Evolutionary conservation across 2,113 vertebrate genomes (phyloP).

Genomic region (Phalacrocorax aristotelis): DNA sequence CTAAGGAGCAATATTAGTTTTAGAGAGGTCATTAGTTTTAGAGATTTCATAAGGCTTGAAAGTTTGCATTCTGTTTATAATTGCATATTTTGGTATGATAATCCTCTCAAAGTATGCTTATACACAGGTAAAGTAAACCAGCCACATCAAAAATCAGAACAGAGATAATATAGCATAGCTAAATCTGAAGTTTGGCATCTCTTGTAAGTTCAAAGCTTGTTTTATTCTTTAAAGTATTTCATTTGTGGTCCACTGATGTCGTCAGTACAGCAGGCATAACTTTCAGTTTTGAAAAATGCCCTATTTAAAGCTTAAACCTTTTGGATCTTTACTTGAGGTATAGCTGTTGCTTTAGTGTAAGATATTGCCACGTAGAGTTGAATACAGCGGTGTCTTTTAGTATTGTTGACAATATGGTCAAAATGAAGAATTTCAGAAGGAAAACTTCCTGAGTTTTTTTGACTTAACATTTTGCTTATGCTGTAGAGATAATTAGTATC

Average conservation of each 20-base stretch:
- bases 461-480: background rate
- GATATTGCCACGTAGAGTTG: background rate
- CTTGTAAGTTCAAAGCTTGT: background rate
- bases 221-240: background rate
- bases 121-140: background rate
- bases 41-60: background rate
- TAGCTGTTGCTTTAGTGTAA: background rate
- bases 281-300: background rate
- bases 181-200: background rate
- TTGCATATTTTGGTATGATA: accelerated
- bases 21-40: background rate
- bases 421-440: background rate
- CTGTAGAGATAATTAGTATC: background rate
- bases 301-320: background rate
- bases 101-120: background rate
- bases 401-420: background rate
- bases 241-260: background rate
- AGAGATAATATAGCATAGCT: background rate
- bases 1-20: background rate
- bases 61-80: background rate
- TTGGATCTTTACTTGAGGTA: background rate
- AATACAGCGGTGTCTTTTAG: background rate
- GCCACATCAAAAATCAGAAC: background rate
- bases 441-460: background rate
- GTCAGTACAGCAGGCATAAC: background rate